phyloP scores from a whole-genome alignment of 2,888 invertebrate genomes.

The Seira ritae region DNA sequence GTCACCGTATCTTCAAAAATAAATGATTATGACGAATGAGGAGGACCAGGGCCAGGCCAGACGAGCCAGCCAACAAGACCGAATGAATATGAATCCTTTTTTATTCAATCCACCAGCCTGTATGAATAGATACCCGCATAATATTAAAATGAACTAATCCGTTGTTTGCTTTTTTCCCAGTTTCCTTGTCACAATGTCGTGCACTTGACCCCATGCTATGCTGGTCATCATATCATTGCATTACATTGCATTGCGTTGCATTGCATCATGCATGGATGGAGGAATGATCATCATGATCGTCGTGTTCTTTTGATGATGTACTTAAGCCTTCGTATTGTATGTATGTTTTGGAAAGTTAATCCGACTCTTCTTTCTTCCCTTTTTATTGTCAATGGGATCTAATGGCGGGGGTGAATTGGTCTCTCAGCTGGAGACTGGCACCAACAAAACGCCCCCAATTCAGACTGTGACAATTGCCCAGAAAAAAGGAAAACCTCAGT shows the following conservation, averaged over 20 bases:
- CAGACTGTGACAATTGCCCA: constrained; percentile 42
- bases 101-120: constrained; percentile 41
- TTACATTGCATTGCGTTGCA: constrained; percentile 13
- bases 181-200: constrained; percentile 67
- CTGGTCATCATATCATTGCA: constrained; percentile 60
- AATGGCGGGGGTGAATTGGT: constrained; percentile 66
- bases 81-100: not conserved
- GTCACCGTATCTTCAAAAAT: constrained; percentile 28
- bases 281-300: constrained; percentile 1
- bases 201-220: constrained; percentile 72
- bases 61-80: too few species aligned
- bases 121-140: not conserved
- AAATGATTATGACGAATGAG: too few species aligned
- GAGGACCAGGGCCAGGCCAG: too few species aligned
- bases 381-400: constrained; percentile 52
- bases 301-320: not conserved
- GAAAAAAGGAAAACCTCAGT: constrained; percentile 45
- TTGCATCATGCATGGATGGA: constrained; percentile 25
- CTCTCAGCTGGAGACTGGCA: constrained; percentile 73
- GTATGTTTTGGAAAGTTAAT: constrained; percentile 70
- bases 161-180: constrained; percentile 50
- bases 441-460: constrained; percentile 74
- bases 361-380: constrained; percentile 55
- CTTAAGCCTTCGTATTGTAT: too few species aligned
- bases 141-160: constrained; percentile 39